Evolutionary conservation across 2,888 invertebrate species (phyloP).

Genomic region (Nipponacmea schrenckii): DNA sequence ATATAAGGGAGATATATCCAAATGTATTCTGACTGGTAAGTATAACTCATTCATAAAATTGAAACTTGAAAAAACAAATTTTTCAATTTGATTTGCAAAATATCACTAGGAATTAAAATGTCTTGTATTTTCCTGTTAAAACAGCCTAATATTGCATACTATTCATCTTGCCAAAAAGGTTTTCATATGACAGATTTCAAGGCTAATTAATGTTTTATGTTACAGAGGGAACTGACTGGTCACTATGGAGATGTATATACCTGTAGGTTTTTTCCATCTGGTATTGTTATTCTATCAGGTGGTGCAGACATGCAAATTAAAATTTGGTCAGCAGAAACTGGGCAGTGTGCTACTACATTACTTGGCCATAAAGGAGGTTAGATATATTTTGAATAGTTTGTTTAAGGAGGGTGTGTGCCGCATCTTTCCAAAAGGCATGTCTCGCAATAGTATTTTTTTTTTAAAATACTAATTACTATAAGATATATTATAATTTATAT

Average conservation of each 20-base stretch:
- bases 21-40: too few species aligned
- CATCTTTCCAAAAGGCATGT: neutral
- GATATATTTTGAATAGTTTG: neutral
- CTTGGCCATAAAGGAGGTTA: conserved; percentile 75
- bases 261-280: conserved; percentile 79
- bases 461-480: too few species aligned
- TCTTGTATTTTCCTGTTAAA: too few species aligned
- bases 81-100: neutral
- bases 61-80: too few species aligned
- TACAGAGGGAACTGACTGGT: conserved; percentile 71
- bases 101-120: too few species aligned
- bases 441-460: neutral
- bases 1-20: too few species aligned
- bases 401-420: neutral
- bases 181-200: too few species aligned
- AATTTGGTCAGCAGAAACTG: conserved; percentile 79
- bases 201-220: neutral
- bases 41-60: too few species aligned
- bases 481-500: too few species aligned
- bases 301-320: conserved; percentile 78
- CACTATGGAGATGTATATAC: conserved; percentile 78
- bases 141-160: too few species aligned
- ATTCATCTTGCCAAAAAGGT: too few species aligned
- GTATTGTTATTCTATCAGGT: conserved; percentile 75
- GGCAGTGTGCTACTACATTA: conserved; percentile 76